A percentile compares a stretch with the other conserved stretches of the same genome.
These are phyloP conservation scores for Sitobion miscanthi DNA, from an alignment of 1,140 invertebrate species.

Conservation along the genomic window DNA sequence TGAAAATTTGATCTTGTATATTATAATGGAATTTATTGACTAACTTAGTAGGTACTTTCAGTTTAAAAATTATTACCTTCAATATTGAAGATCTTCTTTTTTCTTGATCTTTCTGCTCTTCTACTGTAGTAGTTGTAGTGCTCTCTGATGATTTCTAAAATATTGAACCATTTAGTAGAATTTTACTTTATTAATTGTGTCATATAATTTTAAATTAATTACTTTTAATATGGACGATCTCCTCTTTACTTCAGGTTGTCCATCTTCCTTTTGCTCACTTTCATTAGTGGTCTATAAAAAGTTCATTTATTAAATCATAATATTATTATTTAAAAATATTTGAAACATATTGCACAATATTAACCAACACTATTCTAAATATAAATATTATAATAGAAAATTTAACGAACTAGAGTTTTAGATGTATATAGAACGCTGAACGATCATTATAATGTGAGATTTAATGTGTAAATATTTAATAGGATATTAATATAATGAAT, in stretches of 20 bases:
- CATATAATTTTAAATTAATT: background rate
- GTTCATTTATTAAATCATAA: background rate
- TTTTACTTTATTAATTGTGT: background rate
- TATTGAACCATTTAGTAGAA: background rate
- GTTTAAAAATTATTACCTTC: slow-evolving; percentile 21
- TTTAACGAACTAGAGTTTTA: background rate
- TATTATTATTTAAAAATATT: background rate
- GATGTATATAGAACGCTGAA: background rate
- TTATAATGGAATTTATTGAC: background rate
- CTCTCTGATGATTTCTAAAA: slow-evolving; percentile 29
- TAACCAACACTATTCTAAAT: background rate
- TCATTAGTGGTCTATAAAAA: background rate
- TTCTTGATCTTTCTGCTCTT: slow-evolving; percentile 55
- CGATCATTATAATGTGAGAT: background rate
- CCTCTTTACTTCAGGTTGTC: slow-evolving; percentile 40
- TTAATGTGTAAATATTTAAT: background rate
- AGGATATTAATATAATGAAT: background rate
- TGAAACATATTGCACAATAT: background rate
- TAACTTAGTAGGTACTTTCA: background rate
- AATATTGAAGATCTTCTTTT: slow-evolving; percentile 54
- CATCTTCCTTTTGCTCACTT: background rate
- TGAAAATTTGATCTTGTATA: background rate
- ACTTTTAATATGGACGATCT: slow-evolving; percentile 37
- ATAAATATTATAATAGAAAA: background rate
- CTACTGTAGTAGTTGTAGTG: background rate